These are phyloP conservation scores for Emydoidea blandingii DNA, from an alignment of 2,797 vertebrate genomes.

Conservation along the genomic window DNA sequence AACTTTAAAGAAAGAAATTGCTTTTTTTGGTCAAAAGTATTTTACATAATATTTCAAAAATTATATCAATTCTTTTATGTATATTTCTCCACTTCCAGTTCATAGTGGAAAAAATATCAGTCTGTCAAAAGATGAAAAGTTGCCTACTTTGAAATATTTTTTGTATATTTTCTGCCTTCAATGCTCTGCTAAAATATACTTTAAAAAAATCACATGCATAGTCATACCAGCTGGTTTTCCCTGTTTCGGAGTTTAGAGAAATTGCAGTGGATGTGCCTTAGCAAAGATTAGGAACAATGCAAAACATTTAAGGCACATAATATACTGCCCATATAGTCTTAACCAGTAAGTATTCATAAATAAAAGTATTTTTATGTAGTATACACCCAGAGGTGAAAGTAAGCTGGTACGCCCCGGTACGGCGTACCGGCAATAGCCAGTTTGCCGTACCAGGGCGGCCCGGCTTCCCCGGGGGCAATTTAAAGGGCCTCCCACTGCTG, in stretches of 20 bases:
- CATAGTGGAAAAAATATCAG: neutral
- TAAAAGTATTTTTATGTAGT: neutral
- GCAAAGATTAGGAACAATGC: neutral
- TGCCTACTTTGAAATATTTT: neutral
- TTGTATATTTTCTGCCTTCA: neutral
- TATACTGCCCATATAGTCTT: neutral
- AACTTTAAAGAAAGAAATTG: neutral
- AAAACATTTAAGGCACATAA: neutral
- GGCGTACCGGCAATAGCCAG: too few relatives aligned
- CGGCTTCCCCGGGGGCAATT: too few relatives aligned
- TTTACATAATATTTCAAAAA: neutral
- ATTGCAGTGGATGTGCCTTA: neutral
- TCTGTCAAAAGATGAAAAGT: neutral
- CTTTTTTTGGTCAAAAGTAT: neutral
- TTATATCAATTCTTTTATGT: neutral
- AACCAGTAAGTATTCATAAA: neutral
- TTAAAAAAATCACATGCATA: neutral
- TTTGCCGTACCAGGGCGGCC: too few relatives aligned
- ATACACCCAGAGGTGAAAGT: neutral
- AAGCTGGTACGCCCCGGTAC: too few relatives aligned
- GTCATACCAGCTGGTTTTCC: neutral
- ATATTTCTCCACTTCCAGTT: neutral
- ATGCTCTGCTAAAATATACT: neutral
- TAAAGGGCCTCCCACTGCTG: too few relatives aligned
- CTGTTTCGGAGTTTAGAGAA: neutral